Percentiles rank a stretch among this genome's conserved stretches.
Evolutionary conservation across 2,888 invertebrate species (phyloP).

Genomic region (Monochamus alternatus): DNA sequence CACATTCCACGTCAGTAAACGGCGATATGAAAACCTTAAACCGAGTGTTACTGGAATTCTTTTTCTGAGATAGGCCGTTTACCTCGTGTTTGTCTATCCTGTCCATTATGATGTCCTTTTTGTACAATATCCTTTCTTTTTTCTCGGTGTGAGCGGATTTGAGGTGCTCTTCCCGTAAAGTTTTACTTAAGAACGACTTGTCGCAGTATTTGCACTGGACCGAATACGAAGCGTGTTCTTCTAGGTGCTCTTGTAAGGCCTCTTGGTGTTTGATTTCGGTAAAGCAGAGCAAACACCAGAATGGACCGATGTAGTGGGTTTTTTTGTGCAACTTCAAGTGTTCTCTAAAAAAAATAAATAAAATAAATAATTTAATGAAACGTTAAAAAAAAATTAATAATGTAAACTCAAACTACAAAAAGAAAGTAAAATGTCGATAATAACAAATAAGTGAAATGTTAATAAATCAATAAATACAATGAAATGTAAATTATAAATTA

Average conservation of each 20-base stretch:
- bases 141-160: constrained; percentile 32
- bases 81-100: constrained; percentile 26
- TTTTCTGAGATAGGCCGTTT: not conserved
- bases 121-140: constrained; percentile 30
- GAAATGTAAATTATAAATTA: no score
- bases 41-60: not conserved
- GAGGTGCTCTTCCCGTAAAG: constrained; percentile 35
- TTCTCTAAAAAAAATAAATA: constrained; percentile 45
- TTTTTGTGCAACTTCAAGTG: constrained; percentile 42
- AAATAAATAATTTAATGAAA: constrained; percentile 12
- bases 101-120: constrained; percentile 39
- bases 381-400: constrained; percentile 21
- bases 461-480: no score
- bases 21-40: constrained; percentile 18
- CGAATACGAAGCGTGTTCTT: constrained; percentile 48
- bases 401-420: no score
- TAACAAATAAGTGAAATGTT: no score
- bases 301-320: constrained; percentile 41
- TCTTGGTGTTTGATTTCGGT: constrained; percentile 33
- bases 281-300: constrained; percentile 49
- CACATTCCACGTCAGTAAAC: constrained; percentile 31
- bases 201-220: constrained; percentile 51
- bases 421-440: no score
- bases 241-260: constrained; percentile 48
- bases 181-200: constrained; percentile 47